Evolutionary conservation across 1,140 invertebrate genomes (phyloP), one percentile per base, ranked within the genome.

Genomic region (Achroia grisella): DNA sequence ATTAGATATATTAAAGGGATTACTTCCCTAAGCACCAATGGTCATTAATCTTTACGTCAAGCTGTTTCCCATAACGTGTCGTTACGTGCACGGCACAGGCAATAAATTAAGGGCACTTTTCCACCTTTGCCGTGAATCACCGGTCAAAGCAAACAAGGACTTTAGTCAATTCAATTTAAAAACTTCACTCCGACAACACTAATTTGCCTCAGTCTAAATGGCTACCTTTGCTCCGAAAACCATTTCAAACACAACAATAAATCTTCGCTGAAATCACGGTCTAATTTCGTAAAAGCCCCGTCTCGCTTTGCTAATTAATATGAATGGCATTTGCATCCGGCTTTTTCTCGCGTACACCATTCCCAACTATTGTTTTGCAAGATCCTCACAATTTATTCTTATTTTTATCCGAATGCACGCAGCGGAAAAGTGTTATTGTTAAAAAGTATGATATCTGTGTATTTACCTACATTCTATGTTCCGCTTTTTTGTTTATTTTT

Each of bases 291-390:
- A 82, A 85, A 82, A 85, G 81, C 78, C 74, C 74, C 75, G 69
- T 82, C 78, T 85, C 81, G 78, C 81, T 81, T 80, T 82, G 77
- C 78, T 85, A 85, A 85, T 85, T 85, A 85, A 85, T 85, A 85
- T 82, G 81, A 85, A 85, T 85, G 73, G 78, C 77, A 77, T 85
- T 85, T 85, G 78, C 81, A 85, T 85, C 81, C 77, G 73, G 78
- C 75, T 85, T 85, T 85, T 85, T 85, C 81, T 85, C 78, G 67
- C 73, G 71, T 72, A 75, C 65, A 85, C 78, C 76, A 78, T 82
- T 82, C 76, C 74, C 78, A 85, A 85, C 78, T 85, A 85, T 85
- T 85, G 81, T 85, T 85, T 85, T 76, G 78, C 68, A 71, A 82
- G 74, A 85, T 79, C 66, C 75, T 80, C 71, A 75, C 71, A 81